Evolutionary conservation across 2,113 vertebrate genomes (phyloP).

Genomic region (Neogobius melanostomus): DNA sequence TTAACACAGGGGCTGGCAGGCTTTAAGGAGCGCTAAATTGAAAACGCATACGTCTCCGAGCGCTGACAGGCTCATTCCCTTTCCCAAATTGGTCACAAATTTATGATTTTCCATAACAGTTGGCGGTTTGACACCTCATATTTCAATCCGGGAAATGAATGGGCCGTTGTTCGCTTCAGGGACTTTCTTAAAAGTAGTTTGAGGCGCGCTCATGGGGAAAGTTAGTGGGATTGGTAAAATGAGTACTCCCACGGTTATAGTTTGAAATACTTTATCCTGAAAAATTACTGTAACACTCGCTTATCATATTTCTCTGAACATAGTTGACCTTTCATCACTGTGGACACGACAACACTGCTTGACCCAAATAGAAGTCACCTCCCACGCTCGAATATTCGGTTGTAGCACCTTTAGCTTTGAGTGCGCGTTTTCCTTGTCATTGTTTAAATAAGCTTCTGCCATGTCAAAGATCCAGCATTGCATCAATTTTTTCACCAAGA

Average conservation of each 20-base stretch:
- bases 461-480: no score
- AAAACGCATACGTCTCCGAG: constrained; percentile 69
- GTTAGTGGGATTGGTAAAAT: constrained; percentile 55
- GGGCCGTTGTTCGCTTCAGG: constrained; percentile 27
- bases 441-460: no score
- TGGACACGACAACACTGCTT: no score
- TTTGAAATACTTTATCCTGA: no score
- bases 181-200: constrained; percentile 25
- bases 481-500: no score
- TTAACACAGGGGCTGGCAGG: constrained; percentile 65
- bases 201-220: constrained; percentile 23
- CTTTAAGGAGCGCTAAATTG: constrained; percentile 67
- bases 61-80: constrained; percentile 68
- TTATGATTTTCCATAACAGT: constrained; percentile 74
- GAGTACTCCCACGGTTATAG: constrained; percentile 6
- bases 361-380: no score
- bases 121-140: constrained; percentile 71
- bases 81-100: constrained; percentile 70
- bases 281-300: no score
- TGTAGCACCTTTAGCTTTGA: no score
- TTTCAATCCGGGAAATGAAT: constrained; percentile 62
- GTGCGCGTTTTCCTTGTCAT: no score
- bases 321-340: no score
- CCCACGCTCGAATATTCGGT: no score
- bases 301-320: no score